Base-by-base conservation (phyloP, 2,888 invertebrate genomes). In the Ethmia dodecea region DNA sequence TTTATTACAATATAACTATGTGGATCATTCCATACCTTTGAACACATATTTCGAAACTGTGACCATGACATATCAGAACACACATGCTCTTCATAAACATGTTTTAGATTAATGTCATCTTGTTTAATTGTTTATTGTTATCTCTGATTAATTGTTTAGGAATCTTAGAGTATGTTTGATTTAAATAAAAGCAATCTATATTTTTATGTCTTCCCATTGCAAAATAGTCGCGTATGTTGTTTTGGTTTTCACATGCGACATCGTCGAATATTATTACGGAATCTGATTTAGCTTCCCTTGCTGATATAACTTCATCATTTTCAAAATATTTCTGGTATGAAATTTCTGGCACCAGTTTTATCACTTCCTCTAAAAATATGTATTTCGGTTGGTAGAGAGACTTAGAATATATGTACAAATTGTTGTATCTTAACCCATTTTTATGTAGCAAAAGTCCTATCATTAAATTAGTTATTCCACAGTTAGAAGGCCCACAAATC, bases 391-490 rank as follows among this genome's bases (percentile, higher is more conserved):
- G 28, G 9, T n/a, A n/a, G 1, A 10, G 2, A 6, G 28, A n/a
- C 3, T 28, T 28, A 13, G 28, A 28, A 14, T 28, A 28, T 12
- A 28, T 9, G n/a, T 28, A 28, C 2, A 28, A 9, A n/a, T 28
- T 28, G 5, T 3, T n/a, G 9, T 14, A 28, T 14, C 14, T 28
- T 1, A 28, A 3, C 1, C 28, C 28, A n/a, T 28, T 13, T 2
- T 13, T 2, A 14, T 28, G 13, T 4, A 28, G n/a, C 2, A 28
- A 14, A 3, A 28, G 9, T 4, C 2, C 1, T 9, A 52, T 13
- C 20, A 62, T 29, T n/a, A 52, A 25, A 32, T 47, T 43, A 1
- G 42, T 53, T 43, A 52, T 53, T 0, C 50, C 54, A 29, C 47
- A 52, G 13, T 43, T 43, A 1, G 45, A 47, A 13, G 45, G 43